Evolutionary conservation across 2,797 vertebrate genomes (phyloP).

Genomic region (Arnoldichthys spilopterus): DNA sequence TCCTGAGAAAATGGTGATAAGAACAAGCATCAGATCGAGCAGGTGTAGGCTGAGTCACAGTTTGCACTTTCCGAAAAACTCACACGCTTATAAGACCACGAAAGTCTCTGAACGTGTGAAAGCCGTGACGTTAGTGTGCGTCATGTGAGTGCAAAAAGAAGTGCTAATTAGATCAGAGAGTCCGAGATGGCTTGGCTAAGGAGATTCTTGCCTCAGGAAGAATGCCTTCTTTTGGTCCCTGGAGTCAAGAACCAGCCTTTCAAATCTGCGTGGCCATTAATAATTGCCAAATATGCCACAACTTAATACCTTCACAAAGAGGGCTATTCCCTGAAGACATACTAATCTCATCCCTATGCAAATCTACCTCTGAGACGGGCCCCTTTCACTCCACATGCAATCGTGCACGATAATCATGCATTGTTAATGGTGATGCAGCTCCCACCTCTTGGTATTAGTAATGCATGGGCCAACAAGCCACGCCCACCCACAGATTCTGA

Average conservation of each 20-base stretch:
- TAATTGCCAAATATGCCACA: conserved; percentile 1
- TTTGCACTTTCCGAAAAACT: not conserved
- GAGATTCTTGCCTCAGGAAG: conserved; percentile 3
- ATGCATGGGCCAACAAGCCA: conserved; percentile 8
- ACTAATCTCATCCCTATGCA: conserved; percentile 30
- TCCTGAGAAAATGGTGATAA: not conserved
- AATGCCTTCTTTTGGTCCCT: conserved; percentile 19
- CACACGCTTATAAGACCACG: not conserved
- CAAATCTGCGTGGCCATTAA: conserved; percentile 7
- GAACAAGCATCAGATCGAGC: not conserved
- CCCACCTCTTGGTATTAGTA: not conserved
- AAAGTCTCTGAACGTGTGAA: not conserved
- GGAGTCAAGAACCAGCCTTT: conserved; percentile 17
- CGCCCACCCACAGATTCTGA: not conserved
- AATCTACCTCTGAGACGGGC: conserved; percentile 2
- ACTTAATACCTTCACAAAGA: conserved; percentile 24
- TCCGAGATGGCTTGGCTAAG: conserved; percentile 8
- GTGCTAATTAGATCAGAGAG: conserved; percentile 30
- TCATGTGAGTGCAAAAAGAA: not conserved
- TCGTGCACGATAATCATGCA: not conserved
- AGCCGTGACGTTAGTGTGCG: not conserved
- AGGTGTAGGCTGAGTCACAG: conserved; percentile 13
- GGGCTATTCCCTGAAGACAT: not conserved
- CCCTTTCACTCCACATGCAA: conserved; percentile 4
- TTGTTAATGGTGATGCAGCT: not conserved